Base-by-base conservation (phyloP, 2,113 vertebrate genomes). In the Pygoscelis adeliae region DNA sequence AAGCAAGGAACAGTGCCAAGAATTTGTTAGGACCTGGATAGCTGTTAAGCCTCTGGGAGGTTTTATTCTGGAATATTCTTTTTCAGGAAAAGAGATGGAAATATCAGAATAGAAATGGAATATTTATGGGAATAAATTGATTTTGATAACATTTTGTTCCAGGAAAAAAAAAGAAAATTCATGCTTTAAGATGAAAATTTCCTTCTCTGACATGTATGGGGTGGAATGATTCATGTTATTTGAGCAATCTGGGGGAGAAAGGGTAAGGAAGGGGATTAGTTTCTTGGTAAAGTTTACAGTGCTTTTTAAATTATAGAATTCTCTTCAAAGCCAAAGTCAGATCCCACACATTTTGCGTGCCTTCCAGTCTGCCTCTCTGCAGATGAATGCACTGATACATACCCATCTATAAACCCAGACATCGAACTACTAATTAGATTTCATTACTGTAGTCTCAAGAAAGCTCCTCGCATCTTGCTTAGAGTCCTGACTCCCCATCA, bases 141-240 rank as follows among this genome's bases (percentile, higher is more conserved):
- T 73, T 66, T 81, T 38, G n/a, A 83, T 72, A 61, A 67, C 1
- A 1, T 6, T 78, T 83, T n/a, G 6, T 53, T 42, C 13, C 23
- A 38, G 25, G 4, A 4, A 4, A 10, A 71, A 38, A 32, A 4
- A 30, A 22, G 23, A 70, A 42, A 85, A 85, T 47, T 3, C 38
- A 63, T 29, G 27, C 8, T 90, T 72, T 59, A n/a, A 34, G 76
- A 90, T 36, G 7, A 88, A 71, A 66, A 91, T 71, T 49, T 85
- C 29, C 20, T 67, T 11, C 2, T 74, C 38, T 85, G 87, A 52
- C 61, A 49, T 30, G 21, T 52, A 40, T 21, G 52, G 61, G 32
- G 23, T 59, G 21, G 49, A 89, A 94, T 94, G 77, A 95, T 93
- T 91, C 81, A 63, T 76, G 81, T 71, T 92, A 59, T 84, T 79